These are phyloP conservation scores for Scarus forsteni DNA, from an alignment of 2,797 vertebrate genomes.

Conservation along the genomic window DNA sequence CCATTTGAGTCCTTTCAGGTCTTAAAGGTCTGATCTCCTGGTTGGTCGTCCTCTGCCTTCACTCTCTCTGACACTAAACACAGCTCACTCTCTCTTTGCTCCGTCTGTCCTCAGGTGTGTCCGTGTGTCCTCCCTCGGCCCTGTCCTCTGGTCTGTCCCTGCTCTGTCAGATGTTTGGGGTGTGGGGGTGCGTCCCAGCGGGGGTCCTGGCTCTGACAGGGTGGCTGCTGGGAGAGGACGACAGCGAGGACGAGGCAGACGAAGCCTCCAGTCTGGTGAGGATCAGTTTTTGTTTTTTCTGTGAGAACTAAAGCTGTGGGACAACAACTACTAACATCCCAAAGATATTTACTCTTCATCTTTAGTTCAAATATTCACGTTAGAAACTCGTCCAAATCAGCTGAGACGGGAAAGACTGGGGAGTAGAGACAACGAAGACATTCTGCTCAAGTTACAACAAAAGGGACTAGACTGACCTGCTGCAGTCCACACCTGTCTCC, in stretches of 20 bases:
- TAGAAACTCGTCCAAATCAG: no score
- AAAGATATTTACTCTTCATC: no score
- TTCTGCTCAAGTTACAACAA: no score
- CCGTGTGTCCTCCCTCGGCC: conserved; percentile 89
- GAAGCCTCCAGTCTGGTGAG: conserved; percentile 73
- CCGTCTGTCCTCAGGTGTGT: conserved; percentile 76
- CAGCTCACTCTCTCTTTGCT: background rate
- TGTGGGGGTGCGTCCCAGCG: conserved; percentile 80
- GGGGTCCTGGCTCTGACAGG: conserved; percentile 84
- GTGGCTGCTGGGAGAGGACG: conserved; percentile 89
- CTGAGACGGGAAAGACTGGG: no score
- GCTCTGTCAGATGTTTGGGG: conserved; percentile 88
- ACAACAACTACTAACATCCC: no score
- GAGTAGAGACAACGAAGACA: no score
- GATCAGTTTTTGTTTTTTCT: background rate
- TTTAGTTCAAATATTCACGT: no score
- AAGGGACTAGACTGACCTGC: no score
- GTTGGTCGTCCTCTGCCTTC: background rate
- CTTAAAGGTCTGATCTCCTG: background rate
- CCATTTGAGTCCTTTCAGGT: no score
- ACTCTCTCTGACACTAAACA: background rate
- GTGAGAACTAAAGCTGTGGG: background rate
- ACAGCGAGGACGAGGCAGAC: conserved; percentile 41
- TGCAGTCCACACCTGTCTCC: no score
- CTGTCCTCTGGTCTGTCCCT: conserved; percentile 85